Evolutionary conservation across 2,113 vertebrate species (phyloP), one percentile per base, ranked within the genome.

Genomic region (Apodemus sylvaticus): DNA sequence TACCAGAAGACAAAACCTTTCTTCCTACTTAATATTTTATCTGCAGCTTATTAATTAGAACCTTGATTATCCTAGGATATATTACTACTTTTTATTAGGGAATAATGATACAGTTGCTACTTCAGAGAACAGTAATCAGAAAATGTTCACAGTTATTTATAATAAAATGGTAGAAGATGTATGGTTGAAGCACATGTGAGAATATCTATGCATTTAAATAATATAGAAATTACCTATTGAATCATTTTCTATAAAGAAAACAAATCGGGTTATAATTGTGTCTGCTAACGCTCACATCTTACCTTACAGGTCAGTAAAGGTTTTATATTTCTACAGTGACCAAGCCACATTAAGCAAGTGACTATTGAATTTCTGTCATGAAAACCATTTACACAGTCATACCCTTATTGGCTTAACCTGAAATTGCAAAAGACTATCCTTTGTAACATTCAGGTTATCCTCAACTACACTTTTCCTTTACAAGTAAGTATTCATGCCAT

Each of bases 351-450:
- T 96, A 92, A 83, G 96, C 19, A 95, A 96, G n/a, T 76, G 93
- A 98, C 86, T 97, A 98, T 88, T 98, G 98, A 96, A 78, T 98
- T 98, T 97, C 74, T 98, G 95, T 98, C 96, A 97, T 71, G 86
- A 98, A 98, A 98, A 98, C 53, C 42, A 39, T 96, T 98, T 97
- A 91, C 66, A 81, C 55, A 64, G 93, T 95, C 97, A 94, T 98
- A 93, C 10, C 88, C 16, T 91, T 98, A 97, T 85, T 98, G 97
- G 97, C 95, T 98, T 98, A 92, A 98, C 98, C 3, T 97, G 95
- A 97, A 98, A 97, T 97, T 97, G 90, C 78, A 96, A 97, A 97
- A 94, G 73, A 81, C 70, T 48, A n/a, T 97, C 70, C 82, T 98
- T 98, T 98, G 45, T 97, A 98, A 96, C 26, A 96, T 86, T 97